phyloP scores from a whole-genome alignment of 2,113 vertebrate species.

The Poeciliopsis turrubarensis region DNA sequence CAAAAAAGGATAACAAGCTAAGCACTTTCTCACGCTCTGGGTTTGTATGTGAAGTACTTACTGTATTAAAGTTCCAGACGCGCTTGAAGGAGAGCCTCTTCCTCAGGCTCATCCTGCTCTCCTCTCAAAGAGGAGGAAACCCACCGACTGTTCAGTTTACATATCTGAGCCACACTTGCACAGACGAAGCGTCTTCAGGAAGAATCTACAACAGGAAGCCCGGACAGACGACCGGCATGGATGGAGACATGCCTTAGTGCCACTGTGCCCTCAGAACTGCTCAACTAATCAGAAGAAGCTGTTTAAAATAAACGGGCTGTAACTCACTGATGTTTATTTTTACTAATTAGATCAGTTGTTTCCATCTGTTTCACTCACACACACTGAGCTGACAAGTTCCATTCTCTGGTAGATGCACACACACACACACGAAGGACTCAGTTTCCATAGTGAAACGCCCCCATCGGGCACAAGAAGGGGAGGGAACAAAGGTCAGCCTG shows the following conservation, averaged over 20 bases:
- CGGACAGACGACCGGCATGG: constrained; percentile 24
- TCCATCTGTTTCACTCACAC: constrained; percentile 25
- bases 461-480: constrained; percentile 55
- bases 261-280: neutral
- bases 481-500: constrained; percentile 46
- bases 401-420: constrained; percentile 57
- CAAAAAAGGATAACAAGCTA: neutral
- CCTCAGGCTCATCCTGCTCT: constrained; percentile 81
- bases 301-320: neutral
- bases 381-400: constrained; percentile 69
- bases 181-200: constrained; percentile 24
- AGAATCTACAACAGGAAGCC: constrained; percentile 34
- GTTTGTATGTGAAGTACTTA: constrained; percentile 64
- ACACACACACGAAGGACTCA: constrained; percentile 29
- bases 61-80: constrained; percentile 80
- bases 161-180: constrained; percentile 50
- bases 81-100: constrained; percentile 85
- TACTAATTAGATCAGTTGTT: constrained; percentile 8
- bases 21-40: neutral
- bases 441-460: constrained; percentile 77
- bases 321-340: neutral
- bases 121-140: constrained; percentile 64
- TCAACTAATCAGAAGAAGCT: constrained; percentile 6
- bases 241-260: constrained; percentile 41
- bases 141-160: constrained; percentile 54